phyloP scores from a whole-genome alignment of 2,888 invertebrate genomes.

The Acronicta alni region DNA sequence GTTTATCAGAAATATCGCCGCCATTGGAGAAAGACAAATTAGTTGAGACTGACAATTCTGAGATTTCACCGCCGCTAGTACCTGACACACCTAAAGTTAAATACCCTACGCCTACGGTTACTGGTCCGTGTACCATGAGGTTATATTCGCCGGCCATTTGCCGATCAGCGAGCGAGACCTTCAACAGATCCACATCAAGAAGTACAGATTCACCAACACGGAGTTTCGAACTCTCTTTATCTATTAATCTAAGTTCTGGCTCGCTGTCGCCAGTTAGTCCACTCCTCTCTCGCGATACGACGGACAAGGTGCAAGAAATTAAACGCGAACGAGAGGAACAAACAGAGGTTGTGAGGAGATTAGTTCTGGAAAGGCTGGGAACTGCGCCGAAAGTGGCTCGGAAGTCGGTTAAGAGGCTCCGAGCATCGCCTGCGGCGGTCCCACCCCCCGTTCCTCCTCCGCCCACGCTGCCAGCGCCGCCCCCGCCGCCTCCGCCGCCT shows the following conservation, averaged over 20 bases:
- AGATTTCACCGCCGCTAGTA: constrained; percentile 73
- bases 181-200: constrained; percentile 69
- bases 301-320: constrained; percentile 92
- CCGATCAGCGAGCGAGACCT: constrained; percentile 83
- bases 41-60: constrained; percentile 58
- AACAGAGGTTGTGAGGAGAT: constrained; percentile 94
- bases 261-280: constrained; percentile 77
- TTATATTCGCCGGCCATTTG: constrained; percentile 83
- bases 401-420: constrained; percentile 64
- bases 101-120: constrained; percentile 47
- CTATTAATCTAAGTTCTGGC: constrained; percentile 70
- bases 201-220: constrained; percentile 69
- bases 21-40: constrained; percentile 64
- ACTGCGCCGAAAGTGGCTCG: constrained; percentile 62
- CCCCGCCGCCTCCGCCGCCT: constrained; percentile 63
- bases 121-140: constrained; percentile 68
- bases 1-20: constrained; percentile 76
- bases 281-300: constrained; percentile 82
- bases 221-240: constrained; percentile 68
- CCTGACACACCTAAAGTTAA: constrained; percentile 66
- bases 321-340: constrained; percentile 94
- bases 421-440: constrained; percentile 61
- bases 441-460: constrained; percentile 76
- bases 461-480: constrained; percentile 58
- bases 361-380: constrained; percentile 94